Evolutionary conservation across 2,113 vertebrate genomes (phyloP), one percentile per base, ranked within the genome.

Genomic region (Ptilonorhynchus violaceus): DNA sequence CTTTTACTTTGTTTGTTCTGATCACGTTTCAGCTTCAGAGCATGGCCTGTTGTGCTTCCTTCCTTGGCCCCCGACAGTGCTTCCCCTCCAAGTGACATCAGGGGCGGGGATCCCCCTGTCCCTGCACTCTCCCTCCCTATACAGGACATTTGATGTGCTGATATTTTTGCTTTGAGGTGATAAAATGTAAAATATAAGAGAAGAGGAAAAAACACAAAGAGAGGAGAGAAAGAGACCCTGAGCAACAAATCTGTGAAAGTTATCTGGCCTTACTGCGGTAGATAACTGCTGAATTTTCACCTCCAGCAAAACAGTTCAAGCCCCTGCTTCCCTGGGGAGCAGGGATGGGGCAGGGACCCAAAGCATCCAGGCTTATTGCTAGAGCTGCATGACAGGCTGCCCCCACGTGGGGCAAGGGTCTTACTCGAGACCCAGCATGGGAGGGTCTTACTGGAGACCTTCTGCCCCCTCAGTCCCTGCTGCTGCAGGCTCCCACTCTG

Each of bases 1-100:
- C 95, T 96, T 96, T 90, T 97, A 44, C 81, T 96, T 92, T 94
- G 81, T 95, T 97, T 95, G 68, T 88, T 97, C 88, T 89, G 92
- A 58, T 94, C 88, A 37, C 17, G 22, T 94, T 95, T 94, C 96
- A 94, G 81, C 80, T 75, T 94, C 91, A 14, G 86, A 89, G 55
- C 49, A 33, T 9, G 20, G 53, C 93, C 75, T 75, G 84, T 85
- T 95, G 88, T 86, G 64, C 66, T 93, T 96, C 67, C 60, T 52
- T 49, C 37, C 66, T 44, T 13, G 9, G 52, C 69, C 37, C 82
- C 73, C 3, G 2, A 2, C 0, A 0, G 33, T 75, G 41, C 46
- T 91, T 83, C 74, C 75, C 55, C 79, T 66, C 35, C 70, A 64
- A 68, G 52, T 66, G 63, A 92, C 83, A 95, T 86, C 85, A 89